These are phyloP conservation scores for Adineta ricciae DNA, from an alignment of 2,888 invertebrate genomes.

Conservation along the genomic window DNA sequence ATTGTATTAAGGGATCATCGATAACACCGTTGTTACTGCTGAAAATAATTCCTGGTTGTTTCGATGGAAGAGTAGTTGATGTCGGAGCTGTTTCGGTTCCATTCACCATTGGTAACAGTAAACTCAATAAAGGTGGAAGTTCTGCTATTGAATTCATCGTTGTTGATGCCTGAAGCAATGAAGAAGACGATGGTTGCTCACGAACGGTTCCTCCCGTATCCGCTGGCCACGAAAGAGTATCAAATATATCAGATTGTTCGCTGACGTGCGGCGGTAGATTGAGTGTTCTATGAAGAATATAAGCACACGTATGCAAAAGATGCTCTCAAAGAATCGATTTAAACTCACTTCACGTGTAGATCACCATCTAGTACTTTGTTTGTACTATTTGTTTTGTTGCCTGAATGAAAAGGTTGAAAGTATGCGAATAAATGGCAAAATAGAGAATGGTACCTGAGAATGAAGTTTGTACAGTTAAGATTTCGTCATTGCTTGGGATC, in stretches of 20 bases:
- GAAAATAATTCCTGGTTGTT: not conserved
- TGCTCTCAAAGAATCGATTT: not conserved
- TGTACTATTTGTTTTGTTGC: not conserved
- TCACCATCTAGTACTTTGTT: not conserved
- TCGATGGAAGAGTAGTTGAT: not conserved
- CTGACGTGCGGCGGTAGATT: not conserved
- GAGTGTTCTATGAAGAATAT: not conserved
- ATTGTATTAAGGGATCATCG: slow-evolving; percentile 21
- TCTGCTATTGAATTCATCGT: not conserved
- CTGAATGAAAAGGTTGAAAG: not conserved
- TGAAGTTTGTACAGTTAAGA: not conserved
- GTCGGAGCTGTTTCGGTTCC: not conserved
- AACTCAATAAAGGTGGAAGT: not conserved
- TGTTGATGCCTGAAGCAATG: not conserved
- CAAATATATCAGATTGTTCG: not conserved
- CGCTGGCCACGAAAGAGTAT: not conserved
- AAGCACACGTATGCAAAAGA: not conserved
- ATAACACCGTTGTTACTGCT: not conserved
- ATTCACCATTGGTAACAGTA: not conserved
- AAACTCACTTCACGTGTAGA: not conserved
- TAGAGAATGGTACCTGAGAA: not conserved
- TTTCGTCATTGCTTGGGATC: not conserved
- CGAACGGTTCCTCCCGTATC: not conserved
- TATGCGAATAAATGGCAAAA: too few relatives aligned
- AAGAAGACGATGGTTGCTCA: not conserved